phyloP scores from a whole-genome alignment of 1,140 invertebrate genomes.

The Acyrthosiphon pisum region DNA sequence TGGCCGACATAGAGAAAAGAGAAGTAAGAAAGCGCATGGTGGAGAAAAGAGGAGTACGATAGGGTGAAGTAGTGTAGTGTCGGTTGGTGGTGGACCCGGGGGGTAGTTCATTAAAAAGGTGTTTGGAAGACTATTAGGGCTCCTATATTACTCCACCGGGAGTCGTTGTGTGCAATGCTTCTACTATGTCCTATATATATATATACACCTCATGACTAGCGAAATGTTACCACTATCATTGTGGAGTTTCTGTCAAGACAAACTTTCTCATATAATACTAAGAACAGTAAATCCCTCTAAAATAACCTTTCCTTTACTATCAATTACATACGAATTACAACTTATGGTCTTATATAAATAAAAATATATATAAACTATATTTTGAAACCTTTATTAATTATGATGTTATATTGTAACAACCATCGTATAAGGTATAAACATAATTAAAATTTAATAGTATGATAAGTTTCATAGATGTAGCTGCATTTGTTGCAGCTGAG shows the following conservation, averaged over 20 bases:
- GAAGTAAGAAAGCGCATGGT: slow-evolving; percentile 13
- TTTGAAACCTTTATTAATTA: neutral
- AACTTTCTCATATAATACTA: slow-evolving; percentile 47
- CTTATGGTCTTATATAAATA: neutral
- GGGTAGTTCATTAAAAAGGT: slow-evolving; percentile 64
- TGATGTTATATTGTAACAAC: neutral
- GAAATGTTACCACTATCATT: slow-evolving; percentile 37
- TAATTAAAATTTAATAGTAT: neutral
- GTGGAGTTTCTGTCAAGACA: slow-evolving; percentile 32
- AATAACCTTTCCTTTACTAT: slow-evolving; percentile 27
- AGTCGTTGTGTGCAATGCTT: slow-evolving; percentile 59
- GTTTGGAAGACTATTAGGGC: slow-evolving; percentile 62
- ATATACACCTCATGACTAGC: slow-evolving; percentile 32
- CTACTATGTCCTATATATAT: slow-evolving; percentile 26
- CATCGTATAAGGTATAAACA: neutral
- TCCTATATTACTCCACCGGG: slow-evolving; percentile 61
- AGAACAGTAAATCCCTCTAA: slow-evolving; percentile 43
- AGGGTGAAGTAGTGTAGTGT: neutral
- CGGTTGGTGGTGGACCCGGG: slow-evolving; percentile 59
- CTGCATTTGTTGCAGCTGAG: neutral
- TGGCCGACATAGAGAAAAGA: slow-evolving; percentile 45
- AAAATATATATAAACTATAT: neutral
- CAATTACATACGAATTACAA: slow-evolving; percentile 23
- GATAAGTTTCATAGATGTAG: neutral
- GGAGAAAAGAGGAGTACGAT: neutral